A percentile compares a stretch with the other conserved stretches of the same genome.
Evolutionary conservation across 2,797 vertebrate genomes (phyloP).

Genomic region (Crax fasciolata): DNA sequence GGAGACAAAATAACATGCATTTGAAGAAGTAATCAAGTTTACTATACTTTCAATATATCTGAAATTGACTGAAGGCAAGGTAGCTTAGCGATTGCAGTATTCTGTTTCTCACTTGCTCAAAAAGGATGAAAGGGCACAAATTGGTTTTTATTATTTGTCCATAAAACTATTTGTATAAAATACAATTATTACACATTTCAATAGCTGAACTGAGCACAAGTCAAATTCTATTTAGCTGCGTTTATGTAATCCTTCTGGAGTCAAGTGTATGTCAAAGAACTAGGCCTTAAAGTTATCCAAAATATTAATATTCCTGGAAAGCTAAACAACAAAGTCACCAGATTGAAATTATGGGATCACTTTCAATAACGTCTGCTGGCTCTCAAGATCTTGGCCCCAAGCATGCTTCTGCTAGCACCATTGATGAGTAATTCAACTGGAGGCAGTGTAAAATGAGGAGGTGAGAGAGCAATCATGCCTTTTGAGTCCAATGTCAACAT

Average conservation of each 20-base stretch:
- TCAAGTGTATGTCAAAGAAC: neutral
- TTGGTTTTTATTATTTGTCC: neutral
- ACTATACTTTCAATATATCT: neutral
- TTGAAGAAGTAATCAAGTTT: neutral
- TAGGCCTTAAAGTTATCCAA: neutral
- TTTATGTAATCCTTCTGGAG: constrained; percentile 3
- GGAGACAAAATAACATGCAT: neutral
- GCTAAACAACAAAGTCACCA: neutral
- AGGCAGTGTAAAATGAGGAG: neutral
- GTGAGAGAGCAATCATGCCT: neutral
- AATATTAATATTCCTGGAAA: neutral
- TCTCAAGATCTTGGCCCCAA: neutral
- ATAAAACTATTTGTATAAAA: neutral
- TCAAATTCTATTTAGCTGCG: neutral
- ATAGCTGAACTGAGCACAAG: constrained; percentile 3
- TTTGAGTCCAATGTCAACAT: neutral
- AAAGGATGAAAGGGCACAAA: neutral
- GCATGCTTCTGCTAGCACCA: neutral
- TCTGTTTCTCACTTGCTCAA: neutral
- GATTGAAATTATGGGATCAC: neutral
- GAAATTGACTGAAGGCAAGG: neutral
- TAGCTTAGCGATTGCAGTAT: neutral
- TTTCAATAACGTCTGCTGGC: neutral
- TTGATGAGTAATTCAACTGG: neutral
- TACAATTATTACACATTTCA: neutral